A percentile compares a stretch with the other conserved stretches of the same genome.
phyloP scores from a whole-genome alignment of 2,888 invertebrate species.

The Hyppa rectilinea region DNA sequence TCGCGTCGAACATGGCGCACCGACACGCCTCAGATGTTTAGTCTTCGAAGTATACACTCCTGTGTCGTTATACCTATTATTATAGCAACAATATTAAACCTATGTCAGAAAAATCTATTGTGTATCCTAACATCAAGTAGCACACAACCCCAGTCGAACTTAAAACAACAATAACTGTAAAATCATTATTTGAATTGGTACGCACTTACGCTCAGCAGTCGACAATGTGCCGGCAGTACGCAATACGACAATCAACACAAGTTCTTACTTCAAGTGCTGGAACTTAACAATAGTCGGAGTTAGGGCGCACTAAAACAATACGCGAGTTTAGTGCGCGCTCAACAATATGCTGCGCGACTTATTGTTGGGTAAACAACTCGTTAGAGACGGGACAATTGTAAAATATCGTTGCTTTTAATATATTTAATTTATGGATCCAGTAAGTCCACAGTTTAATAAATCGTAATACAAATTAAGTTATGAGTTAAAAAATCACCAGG shows the following conservation, averaged over 20 bases:
- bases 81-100: background rate
- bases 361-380: conserved; percentile 52
- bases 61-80: too few relatives aligned
- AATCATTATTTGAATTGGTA: background rate
- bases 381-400: conserved; percentile 18
- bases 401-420: conserved; percentile 9
- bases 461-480: too few relatives aligned
- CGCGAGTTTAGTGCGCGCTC: conserved; percentile 1
- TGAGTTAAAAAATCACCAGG: too few relatives aligned
- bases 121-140: conserved; percentile 14
- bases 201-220: conserved; percentile 5
- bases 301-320: conserved; percentile 37
- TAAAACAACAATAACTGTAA: conserved; percentile 33
- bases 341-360: conserved; percentile 25
- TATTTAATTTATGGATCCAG: background rate
- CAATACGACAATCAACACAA: conserved; percentile 28
- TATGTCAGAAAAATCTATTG: background rate
- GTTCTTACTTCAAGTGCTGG: conserved; percentile 41
- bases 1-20: too few relatives aligned
- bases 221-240: conserved; percentile 19
- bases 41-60: too few relatives aligned
- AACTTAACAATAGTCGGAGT: conserved; percentile 30
- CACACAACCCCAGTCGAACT: conserved; percentile 28
- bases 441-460: too few relatives aligned
- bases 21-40: too few relatives aligned